phyloP scores from a whole-genome alignment of 2,888 invertebrate species.

The Luperina nickerlii region DNA sequence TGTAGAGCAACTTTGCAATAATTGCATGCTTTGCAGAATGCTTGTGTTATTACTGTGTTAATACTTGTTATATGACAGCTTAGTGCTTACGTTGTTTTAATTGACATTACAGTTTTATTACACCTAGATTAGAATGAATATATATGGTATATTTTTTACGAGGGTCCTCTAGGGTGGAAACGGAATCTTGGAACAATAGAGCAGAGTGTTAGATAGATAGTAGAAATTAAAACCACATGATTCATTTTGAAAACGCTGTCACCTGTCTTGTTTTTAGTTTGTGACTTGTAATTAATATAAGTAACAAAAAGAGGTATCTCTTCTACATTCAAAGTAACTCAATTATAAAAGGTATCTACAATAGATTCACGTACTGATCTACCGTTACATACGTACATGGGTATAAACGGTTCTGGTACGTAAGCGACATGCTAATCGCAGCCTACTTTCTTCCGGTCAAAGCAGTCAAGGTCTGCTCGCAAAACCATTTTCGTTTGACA shows the following conservation, averaged over 20 bases:
- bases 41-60: slow-evolving; percentile 21
- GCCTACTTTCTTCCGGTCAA: slow-evolving; percentile 76
- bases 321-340: not conserved
- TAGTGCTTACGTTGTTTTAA: slow-evolving; percentile 1
- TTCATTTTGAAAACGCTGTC: not conserved
- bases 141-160: not conserved
- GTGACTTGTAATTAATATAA: not conserved
- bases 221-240: not conserved
- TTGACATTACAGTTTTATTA: not conserved
- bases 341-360: slow-evolving; percentile 25
- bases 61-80: slow-evolving; percentile 16
- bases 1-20: slow-evolving; percentile 68
- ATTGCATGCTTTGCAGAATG: slow-evolving; percentile 37
- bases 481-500: slow-evolving; percentile 46
- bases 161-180: not conserved
- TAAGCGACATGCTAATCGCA: slow-evolving; percentile 73
- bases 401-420: slow-evolving; percentile 63
- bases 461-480: slow-evolving; percentile 70
- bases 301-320: not conserved
- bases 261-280: not conserved
- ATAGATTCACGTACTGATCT: slow-evolving; percentile 49
- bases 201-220: not conserved
- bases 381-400: slow-evolving; percentile 56
- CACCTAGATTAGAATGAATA: not conserved
- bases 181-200: not conserved